A percentile compares a stretch with the other conserved stretches of the same genome.
Conservation (phyloP, 2,888 invertebrate genomes). For the Mesorhabditis spiculigera region DNA sequence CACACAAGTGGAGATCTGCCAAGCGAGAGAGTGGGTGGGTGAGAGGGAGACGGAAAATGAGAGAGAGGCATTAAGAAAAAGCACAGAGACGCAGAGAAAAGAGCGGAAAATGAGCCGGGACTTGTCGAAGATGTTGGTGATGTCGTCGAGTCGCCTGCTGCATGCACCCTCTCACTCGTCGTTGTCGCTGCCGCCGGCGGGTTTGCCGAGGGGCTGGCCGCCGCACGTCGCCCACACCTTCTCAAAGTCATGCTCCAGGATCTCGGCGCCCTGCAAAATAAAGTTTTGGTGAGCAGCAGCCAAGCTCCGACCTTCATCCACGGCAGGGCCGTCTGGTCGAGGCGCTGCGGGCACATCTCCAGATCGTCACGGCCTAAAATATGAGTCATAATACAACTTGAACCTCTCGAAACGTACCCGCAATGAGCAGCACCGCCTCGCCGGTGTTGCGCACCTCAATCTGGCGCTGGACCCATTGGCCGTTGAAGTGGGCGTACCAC, state of each 20-base stretch:
- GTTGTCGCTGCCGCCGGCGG: constrained; percentile 12
- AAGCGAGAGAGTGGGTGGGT: too few species aligned
- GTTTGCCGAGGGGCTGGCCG: constrained; percentile 26
- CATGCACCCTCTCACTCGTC: not conserved
- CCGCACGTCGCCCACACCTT: constrained; percentile 83
- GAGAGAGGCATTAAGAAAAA: not conserved
- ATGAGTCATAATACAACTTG: not conserved
- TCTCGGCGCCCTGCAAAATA: constrained; percentile 77
- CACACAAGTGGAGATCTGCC: too few species aligned
- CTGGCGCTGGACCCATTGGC: constrained; percentile 92
- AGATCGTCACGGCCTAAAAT: constrained; percentile 88
- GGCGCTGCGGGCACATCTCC: constrained; percentile 95
- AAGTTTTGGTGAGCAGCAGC: not conserved
- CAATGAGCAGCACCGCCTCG: constrained; percentile 79
- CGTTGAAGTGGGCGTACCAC: constrained; percentile 99
- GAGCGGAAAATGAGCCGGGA: not conserved
- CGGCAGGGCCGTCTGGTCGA: constrained; percentile 91
- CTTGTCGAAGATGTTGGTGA: not conserved
- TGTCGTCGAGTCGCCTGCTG: not conserved
- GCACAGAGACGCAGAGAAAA: not conserved
- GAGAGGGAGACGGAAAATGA: not conserved
- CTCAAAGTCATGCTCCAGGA: constrained; percentile 88
- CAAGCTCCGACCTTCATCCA: constrained; percentile 1
- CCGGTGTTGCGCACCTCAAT: constrained; percentile 95
- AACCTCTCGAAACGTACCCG: constrained; percentile 68